Percentiles rank a stretch among this genome's conserved stretches.
These are phyloP conservation scores for Aproaerema taeniolella DNA, from an alignment of 2,888 invertebrate species.

Conservation along the genomic window DNA sequence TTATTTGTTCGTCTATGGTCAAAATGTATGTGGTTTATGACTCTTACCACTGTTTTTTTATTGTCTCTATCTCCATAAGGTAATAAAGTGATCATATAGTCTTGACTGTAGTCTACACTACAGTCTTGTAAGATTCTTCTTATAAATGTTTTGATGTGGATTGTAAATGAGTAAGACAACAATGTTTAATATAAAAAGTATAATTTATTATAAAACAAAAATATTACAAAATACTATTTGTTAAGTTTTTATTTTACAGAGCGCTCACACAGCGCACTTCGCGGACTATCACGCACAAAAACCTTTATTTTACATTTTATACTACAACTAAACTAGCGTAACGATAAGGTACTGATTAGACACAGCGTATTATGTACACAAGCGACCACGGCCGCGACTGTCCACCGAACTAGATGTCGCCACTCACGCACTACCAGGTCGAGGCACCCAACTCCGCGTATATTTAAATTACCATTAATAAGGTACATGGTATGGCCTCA, in stretches of 20 bases:
- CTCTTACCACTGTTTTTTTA: too few species aligned
- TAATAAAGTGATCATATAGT: not conserved
- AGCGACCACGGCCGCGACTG: slow-evolving; percentile 36
- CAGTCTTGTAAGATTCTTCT: not conserved
- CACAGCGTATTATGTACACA: slow-evolving; percentile 59
- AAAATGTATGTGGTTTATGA: too few species aligned
- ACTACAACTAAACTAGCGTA: slow-evolving; percentile 54
- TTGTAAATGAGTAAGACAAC: not conserved
- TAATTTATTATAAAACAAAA: slow-evolving; percentile 74
- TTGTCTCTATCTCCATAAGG: too few species aligned
- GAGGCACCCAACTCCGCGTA: too few species aligned
- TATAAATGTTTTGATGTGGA: too few species aligned
- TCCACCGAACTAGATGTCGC: slow-evolving; percentile 37
- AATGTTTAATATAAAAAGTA: slow-evolving; percentile 52
- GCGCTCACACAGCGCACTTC: slow-evolving; percentile 28
- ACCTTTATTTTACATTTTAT: slow-evolving; percentile 42
- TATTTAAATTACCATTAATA: too few species aligned
- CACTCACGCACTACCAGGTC: slow-evolving; percentile 43
- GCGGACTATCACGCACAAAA: slow-evolving; percentile 48
- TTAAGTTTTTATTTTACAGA: slow-evolving; percentile 52
- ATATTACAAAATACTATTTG: slow-evolving; percentile 62
- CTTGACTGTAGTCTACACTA: not conserved
- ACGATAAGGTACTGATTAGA: slow-evolving; percentile 67
- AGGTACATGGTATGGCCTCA: slow-evolving; percentile 32
- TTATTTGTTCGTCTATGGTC: too few species aligned